These are phyloP conservation scores for Tringa solitaria DNA, from an alignment of 2,113 vertebrate species.

Conservation along the genomic window DNA sequence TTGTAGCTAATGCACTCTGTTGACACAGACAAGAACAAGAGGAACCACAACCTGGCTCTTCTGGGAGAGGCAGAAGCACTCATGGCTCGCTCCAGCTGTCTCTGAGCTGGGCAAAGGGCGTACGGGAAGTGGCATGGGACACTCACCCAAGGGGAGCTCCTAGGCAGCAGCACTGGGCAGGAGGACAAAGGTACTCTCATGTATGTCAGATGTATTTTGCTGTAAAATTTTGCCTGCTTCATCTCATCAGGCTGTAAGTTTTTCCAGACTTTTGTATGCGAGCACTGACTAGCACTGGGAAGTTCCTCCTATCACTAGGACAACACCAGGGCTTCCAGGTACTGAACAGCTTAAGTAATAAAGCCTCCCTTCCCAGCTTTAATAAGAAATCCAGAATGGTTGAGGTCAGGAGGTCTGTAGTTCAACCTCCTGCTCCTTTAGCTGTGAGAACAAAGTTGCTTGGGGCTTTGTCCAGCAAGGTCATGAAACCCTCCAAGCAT, in stretches of 20 bases:
- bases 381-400: background rate
- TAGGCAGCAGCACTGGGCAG: rapidly evolving
- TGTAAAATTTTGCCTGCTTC: background rate
- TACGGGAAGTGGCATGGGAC: background rate
- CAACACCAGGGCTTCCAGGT: background rate
- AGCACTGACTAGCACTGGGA: background rate
- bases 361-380: background rate
- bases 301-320: background rate
- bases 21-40: background rate
- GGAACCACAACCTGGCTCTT: background rate
- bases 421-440: background rate
- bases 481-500: background rate
- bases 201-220: background rate
- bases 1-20: background rate
- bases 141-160: background rate
- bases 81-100: rapidly evolving
- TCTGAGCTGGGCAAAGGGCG: background rate
- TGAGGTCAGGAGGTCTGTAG: background rate
- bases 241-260: background rate
- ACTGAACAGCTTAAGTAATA: background rate
- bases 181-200: background rate
- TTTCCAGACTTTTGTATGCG: background rate
- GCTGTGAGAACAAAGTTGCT: background rate
- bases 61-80: background rate
- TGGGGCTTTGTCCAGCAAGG: background rate